These are phyloP conservation scores for Pristionchus japonicus DNA, from an alignment of 2,888 invertebrate species.

Conservation along the genomic window DNA sequence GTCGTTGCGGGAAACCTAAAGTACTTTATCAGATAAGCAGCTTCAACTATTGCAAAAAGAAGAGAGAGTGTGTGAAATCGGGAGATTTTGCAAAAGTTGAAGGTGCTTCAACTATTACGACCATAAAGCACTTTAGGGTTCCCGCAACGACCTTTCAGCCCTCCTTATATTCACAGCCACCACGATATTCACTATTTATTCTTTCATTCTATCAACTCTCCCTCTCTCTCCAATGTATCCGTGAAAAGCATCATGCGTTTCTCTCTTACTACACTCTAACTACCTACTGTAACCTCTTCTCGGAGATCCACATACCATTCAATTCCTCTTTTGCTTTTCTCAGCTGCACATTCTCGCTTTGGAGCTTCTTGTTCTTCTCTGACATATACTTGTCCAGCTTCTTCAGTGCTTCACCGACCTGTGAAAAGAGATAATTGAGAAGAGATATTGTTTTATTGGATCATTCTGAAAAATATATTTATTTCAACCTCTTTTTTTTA, in stretches of 20 bases:
- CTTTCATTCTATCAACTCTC: too few relatives aligned
- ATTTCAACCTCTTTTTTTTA: not conserved
- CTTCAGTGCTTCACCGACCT: conserved; percentile 79
- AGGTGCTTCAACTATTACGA: too few relatives aligned
- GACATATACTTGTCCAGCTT: conserved; percentile 84
- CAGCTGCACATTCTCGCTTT: conserved; percentile 80
- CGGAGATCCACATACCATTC: conserved; percentile 23
- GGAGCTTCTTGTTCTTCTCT: conserved; percentile 85
- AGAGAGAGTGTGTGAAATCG: too few relatives aligned
- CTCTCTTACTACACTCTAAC: not conserved
- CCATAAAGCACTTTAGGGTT: too few relatives aligned
- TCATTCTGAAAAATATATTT: not conserved
- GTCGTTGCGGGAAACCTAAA: too few relatives aligned
- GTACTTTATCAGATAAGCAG: too few relatives aligned
- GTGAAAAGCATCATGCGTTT: too few relatives aligned
- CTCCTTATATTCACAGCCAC: not conserved
- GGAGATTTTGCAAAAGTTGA: too few relatives aligned
- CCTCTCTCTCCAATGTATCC: too few relatives aligned
- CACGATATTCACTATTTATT: not conserved
- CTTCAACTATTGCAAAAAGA: too few relatives aligned
- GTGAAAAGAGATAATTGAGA: conserved; percentile 72
- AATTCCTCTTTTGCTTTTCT: conserved; percentile 76
- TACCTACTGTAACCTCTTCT: not conserved
- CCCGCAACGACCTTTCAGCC: too few relatives aligned
- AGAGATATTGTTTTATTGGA: conserved; percentile 56